Conservation (phyloP, 2,113 vertebrate species). For the Corythornis vintsioides region DNA sequence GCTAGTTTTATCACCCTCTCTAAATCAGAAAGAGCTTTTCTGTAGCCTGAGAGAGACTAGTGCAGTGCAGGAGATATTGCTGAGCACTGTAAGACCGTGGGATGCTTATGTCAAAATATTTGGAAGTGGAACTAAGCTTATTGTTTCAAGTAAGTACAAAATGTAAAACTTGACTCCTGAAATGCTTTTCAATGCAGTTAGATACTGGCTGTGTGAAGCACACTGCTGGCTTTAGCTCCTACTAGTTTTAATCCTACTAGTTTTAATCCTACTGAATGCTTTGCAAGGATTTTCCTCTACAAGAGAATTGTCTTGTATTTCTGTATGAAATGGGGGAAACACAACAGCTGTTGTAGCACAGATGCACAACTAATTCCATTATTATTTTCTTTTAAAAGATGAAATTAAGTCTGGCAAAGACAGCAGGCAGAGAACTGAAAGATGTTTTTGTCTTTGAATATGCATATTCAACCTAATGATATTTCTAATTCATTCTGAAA, state of each 20-base stretch:
- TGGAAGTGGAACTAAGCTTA: conserved; percentile 50
- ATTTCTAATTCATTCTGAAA: neutral
- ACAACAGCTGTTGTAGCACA: neutral
- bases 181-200: neutral
- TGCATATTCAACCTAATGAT: neutral
- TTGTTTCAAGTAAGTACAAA: conserved; percentile 46
- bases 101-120: neutral
- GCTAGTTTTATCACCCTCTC: neutral
- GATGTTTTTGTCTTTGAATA: neutral
- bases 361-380: neutral
- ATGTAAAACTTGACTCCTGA: neutral
- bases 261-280: neutral
- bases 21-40: neutral
- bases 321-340: neutral
- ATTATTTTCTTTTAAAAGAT: neutral
- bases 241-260: neutral
- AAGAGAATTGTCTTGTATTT: fast-evolving
- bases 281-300: neutral
- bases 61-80: neutral
- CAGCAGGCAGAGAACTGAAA: neutral
- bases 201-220: neutral
- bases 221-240: neutral
- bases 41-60: neutral
- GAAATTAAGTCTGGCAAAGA: neutral
- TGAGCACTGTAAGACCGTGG: neutral